These are phyloP conservation scores for Trigoniulus corallinus DNA, from an alignment of 1,140 invertebrate species.

Conservation along the genomic window DNA sequence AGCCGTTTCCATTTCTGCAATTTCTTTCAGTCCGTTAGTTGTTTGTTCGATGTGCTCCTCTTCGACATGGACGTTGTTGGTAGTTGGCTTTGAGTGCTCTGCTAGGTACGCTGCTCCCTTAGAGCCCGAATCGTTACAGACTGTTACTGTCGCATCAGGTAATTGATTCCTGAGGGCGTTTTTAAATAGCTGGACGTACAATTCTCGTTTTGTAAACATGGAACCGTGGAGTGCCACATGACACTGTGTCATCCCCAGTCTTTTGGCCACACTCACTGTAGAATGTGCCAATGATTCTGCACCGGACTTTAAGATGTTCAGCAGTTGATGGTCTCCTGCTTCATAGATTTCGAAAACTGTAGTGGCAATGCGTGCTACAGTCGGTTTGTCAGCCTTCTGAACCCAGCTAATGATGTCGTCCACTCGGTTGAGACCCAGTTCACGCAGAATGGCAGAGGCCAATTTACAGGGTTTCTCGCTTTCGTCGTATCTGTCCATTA, in stretches of 20 bases:
- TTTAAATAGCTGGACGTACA: neutral
- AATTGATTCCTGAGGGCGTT: neutral
- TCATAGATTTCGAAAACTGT: neutral
- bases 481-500: neutral
- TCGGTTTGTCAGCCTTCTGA: neutral
- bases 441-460: neutral
- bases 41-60: neutral
- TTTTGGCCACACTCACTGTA: neutral
- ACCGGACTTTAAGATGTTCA: neutral
- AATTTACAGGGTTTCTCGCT: neutral
- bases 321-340: neutral
- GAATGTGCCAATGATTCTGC: neutral
- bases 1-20: neutral
- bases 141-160: neutral
- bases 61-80: neutral
- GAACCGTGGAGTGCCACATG: neutral
- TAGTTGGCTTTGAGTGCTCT: neutral
- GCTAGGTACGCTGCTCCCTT: neutral
- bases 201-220: neutral
- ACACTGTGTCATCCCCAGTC: neutral
- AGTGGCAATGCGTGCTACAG: neutral
- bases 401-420: neutral
- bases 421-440: neutral
- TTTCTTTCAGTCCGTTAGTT: neutral
- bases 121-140: neutral